phyloP scores from a whole-genome alignment of 2,888 invertebrate genomes.

The Chironomus riparius region DNA sequence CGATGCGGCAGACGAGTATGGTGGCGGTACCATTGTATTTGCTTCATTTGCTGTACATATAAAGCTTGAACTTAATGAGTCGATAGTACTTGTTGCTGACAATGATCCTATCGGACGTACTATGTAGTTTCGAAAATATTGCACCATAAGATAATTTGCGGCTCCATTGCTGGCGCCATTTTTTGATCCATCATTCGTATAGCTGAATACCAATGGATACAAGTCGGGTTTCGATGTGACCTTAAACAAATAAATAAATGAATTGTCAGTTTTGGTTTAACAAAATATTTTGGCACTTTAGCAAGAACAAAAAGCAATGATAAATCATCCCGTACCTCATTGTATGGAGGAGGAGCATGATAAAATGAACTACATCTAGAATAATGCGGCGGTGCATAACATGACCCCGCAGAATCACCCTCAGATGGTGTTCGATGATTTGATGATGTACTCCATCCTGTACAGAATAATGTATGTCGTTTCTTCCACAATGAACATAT shows the following conservation, averaged over 20 bases:
- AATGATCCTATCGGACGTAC: conserved; percentile 65
- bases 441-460: conserved; percentile 45
- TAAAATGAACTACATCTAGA: conserved; percentile 76
- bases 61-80: conserved; percentile 79
- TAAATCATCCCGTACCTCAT: conserved; percentile 52
- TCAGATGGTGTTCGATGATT: conserved; percentile 55
- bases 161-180: conserved; percentile 51
- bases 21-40: conserved; percentile 72
- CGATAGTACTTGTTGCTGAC: conserved; percentile 76
- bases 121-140: conserved; percentile 72
- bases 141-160: conserved; percentile 68
- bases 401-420: conserved; percentile 69
- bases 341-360: conserved; percentile 74
- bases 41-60: conserved; percentile 82
- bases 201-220: conserved; percentile 75
- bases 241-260: conserved; percentile 39
- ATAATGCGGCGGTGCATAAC: conserved; percentile 75
- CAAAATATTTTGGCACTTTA: too few species aligned
- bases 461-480: conserved; percentile 38
- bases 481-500: conserved; percentile 58
- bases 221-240: conserved; percentile 79
- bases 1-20: conserved; percentile 71
- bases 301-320: too few species aligned
- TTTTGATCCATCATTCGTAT: conserved; percentile 60
- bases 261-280: not conserved